A percentile compares a stretch with the other conserved stretches of the same genome.
Evolutionary conservation across 2,113 vertebrate genomes (phyloP).

Genomic region (Rhineura floridana): DNA sequence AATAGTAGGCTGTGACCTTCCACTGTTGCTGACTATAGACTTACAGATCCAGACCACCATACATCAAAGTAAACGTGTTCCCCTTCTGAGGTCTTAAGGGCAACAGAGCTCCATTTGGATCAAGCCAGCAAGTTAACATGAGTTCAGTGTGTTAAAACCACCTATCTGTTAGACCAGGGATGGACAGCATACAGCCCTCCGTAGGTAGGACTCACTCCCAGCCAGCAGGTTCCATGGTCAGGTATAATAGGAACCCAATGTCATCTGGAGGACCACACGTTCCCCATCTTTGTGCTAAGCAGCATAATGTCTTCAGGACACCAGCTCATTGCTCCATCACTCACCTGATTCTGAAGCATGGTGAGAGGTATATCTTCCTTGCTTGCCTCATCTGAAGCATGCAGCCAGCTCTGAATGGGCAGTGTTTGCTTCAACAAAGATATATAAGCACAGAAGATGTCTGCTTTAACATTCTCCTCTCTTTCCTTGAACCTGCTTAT

Average conservation of each 20-base stretch:
- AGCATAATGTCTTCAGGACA: neutral
- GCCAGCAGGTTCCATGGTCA: neutral
- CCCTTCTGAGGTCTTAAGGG: neutral
- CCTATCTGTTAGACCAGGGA: neutral
- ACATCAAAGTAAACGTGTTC: neutral
- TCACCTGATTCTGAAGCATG: conserved; percentile 86
- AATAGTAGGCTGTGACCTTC: neutral
- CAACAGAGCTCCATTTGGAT: neutral
- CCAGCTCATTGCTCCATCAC: accelerated
- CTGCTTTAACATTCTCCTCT: conserved; percentile 91
- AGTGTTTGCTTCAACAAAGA: conserved; percentile 86
- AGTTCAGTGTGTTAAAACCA: neutral
- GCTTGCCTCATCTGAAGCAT: conserved; percentile 49
- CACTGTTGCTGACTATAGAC: neutral
- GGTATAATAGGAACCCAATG: neutral
- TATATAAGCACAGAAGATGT: conserved; percentile 87
- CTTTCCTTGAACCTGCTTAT: conserved; percentile 91
- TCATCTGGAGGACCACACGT: neutral
- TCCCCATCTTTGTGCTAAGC: neutral
- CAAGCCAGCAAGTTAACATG: neutral
- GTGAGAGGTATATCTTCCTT: conserved; percentile 77
- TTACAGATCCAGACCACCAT: neutral
- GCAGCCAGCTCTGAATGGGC: conserved; percentile 72
- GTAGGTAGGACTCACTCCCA: neutral
- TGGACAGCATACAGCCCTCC: neutral